Base-by-base conservation (phyloP, 2,113 vertebrate genomes). In the Bungarus multicinctus region DNA sequence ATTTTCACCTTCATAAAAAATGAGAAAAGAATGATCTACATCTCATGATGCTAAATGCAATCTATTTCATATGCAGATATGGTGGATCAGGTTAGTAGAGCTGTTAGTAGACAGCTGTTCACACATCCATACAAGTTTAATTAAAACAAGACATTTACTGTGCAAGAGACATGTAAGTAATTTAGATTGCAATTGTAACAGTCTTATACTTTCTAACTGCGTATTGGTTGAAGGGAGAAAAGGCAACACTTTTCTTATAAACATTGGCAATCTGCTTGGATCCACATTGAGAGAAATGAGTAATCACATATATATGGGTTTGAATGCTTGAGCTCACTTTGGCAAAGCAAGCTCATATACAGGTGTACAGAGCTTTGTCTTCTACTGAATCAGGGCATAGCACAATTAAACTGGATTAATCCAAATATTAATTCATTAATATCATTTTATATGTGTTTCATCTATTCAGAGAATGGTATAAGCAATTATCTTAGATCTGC, bases 101-200 rank as follows among this genome's bases (percentile, higher is more conserved):
- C n/a, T 74, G n/a, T 34, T 74, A 74, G 14, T 74, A 74, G 20
- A n/a, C n/a, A 39, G n/a, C 2, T 81, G 16, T 81, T 39, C 12
- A 69, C 5, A 6, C 5, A 69, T 6, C 54, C 34, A 11, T 91
- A 23, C 1, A 87, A 22, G 30, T 91, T 88, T 93, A 88, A 90
- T 90, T 87, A 91, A 92, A 64, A 58, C n/a, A 69, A 87, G n/a
- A 34, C 5, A 47, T 86, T 4, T n/a, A 69, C 64, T 30, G 88
- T 54, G 20, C 64, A 94, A 60, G 22, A 85, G 5, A 27, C 10
- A 53, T 94, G 14, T 50, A 92, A 94, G 25, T 4, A 93, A 54
- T 7, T 64, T 30, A 90, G 91, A 90, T 0, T 30, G 5, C 93
- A 90, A 50, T 50, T 57, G 39, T 27, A 39, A 86, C 39, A 81